phyloP scores from a whole-genome alignment of 2,888 invertebrate species.

The Entomobrya multifasciata region DNA sequence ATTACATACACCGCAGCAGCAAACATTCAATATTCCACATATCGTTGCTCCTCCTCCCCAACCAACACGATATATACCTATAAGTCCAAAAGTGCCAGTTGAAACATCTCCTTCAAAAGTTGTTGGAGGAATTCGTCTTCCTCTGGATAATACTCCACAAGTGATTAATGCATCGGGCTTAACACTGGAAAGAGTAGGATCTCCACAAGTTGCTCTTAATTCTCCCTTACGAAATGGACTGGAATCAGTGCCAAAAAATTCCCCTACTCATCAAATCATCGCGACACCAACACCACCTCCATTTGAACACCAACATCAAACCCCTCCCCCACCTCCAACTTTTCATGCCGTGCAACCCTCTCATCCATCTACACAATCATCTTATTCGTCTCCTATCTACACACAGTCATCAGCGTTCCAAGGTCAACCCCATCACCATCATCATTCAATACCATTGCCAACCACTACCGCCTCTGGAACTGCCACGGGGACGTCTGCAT shows the following conservation, averaged over 20 bases:
- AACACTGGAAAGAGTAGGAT: slow-evolving; percentile 12
- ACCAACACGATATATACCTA: not conserved
- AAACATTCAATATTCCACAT: not conserved
- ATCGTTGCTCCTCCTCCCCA: not conserved
- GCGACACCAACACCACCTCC: not conserved
- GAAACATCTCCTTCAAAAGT: slow-evolving; percentile 14
- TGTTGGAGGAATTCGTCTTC: not conserved
- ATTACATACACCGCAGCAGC: not conserved
- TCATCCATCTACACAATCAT: not conserved
- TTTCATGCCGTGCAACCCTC: not conserved
- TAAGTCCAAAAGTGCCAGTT: not conserved
- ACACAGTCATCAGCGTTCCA: not conserved
- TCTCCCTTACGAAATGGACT: not conserved
- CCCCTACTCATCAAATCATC: not conserved
- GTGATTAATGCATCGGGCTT: slow-evolving; percentile 32
- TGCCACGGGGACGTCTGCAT: not conserved
- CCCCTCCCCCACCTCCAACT: not conserved
- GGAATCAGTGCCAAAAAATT: not conserved
- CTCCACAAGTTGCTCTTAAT: not conserved
- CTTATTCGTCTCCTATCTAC: not conserved
- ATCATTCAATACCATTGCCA: not conserved
- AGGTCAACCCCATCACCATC: not conserved
- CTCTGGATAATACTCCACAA: slow-evolving; percentile 32
- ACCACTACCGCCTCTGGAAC: not conserved
- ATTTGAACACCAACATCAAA: not conserved